Evolutionary conservation across 1,140 invertebrate genomes (phyloP), one percentile per base, ranked within the genome.

Genomic region (Choristoneura fumiferana): DNA sequence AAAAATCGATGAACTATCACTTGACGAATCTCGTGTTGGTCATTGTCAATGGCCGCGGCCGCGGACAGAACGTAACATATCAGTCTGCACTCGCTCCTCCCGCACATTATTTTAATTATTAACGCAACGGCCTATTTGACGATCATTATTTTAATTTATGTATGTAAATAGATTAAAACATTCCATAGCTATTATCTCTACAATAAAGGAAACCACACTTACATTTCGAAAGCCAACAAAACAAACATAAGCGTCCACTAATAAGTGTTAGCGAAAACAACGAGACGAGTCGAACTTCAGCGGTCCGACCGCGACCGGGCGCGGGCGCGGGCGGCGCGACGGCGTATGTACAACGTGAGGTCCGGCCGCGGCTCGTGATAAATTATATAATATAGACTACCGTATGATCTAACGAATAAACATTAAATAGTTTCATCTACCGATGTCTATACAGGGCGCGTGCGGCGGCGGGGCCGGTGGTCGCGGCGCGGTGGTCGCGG

Each of bases 141-240:
- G 49, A 62, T 62, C 22, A 54, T 54, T 54, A 40, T 57, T 54
- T 62, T 57, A 17, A 55, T 49, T 57, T 39, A 52, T 54, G 67
- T 68, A 77, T 57, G 71, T 76, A 69, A 78, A 75, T 81, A 57
- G 69, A 76, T 78, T 78, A 75, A 81, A 87, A 87, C 81, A 87
- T 84, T 85, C 79, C 81, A 82, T 82, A 78, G 71, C 70, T 87
- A 78, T 77, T 71, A 72, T 74, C 65, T 76, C 74, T 84, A 81
- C 68, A 63, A 77, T 73, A 82, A 84, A 77, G 69, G 69, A 83
- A 87, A 82, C 80, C 82, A 84, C 81, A 84, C 82, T 75, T 81
- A 87, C 84, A 85, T 81, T 85, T 85, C 56, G 76, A 84, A 87
- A 87, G 84, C 79, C 76, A 80, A 87, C 81, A 78, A 83, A 81